Conservation (phyloP, 2,113 vertebrate genomes). For the Bufo gargarizans region DNA sequence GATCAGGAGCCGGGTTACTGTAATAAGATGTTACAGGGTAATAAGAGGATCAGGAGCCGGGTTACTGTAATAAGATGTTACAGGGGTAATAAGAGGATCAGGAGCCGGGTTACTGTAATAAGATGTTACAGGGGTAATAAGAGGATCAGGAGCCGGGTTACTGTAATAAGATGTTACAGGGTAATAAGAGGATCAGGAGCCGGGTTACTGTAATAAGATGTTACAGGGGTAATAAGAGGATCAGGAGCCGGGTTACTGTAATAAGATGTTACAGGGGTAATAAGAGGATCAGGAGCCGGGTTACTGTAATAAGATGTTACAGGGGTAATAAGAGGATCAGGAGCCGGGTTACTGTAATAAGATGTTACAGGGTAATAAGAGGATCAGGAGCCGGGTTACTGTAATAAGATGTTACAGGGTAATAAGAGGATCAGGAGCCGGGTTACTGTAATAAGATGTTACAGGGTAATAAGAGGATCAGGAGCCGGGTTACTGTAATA, state of each 20-base stretch:
- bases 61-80: conserved; percentile 2
- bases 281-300: background rate
- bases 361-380: background rate
- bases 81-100: background rate
- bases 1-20: background rate
- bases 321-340: background rate
- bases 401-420: conserved; percentile 6
- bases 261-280: too few relatives aligned
- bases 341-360: conserved; percentile 8
- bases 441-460: conserved; percentile 1
- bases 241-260: background rate
- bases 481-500: conserved; percentile 1
- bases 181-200: too few relatives aligned
- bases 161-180: background rate
- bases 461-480: background rate
- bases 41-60: background rate
- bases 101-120: background rate
- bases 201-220: too few relatives aligned
- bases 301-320: conserved; percentile 6
- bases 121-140: background rate
- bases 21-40: conserved; percentile 5
- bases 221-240: background rate
- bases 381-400: background rate
- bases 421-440: background rate
- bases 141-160: background rate